These are phyloP conservation scores for Tokudaia tokunoshimensis DNA, from an alignment of 2,797 vertebrate species.

Conservation along the genomic window DNA sequence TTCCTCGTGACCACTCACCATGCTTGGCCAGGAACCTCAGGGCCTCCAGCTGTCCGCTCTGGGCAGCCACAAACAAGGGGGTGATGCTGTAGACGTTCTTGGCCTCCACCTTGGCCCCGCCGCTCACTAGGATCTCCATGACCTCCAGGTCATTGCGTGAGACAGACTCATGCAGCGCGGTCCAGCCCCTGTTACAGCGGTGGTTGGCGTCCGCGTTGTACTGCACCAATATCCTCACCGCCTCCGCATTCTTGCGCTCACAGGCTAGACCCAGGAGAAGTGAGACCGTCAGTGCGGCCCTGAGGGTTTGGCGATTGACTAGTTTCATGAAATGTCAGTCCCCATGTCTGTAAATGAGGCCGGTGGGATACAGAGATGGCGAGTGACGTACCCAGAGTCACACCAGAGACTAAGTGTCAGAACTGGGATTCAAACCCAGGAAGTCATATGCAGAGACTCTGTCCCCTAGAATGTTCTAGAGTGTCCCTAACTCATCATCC, in stretches of 20 bases:
- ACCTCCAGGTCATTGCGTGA: constrained; percentile 92
- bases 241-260: constrained; percentile 91
- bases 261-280: constrained; percentile 90
- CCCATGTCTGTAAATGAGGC: not conserved
- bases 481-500: not conserved
- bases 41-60: constrained; percentile 92
- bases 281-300: not conserved
- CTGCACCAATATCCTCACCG: constrained; percentile 91
- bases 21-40: constrained; percentile 92
- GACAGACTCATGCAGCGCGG: constrained; percentile 95
- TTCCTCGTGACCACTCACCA: constrained; percentile 87
- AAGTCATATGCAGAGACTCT: not conserved
- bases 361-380: not conserved
- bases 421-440: constrained; percentile 9
- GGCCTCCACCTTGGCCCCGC: constrained; percentile 93
- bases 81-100: constrained; percentile 93
- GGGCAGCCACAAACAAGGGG: constrained; percentile 95
- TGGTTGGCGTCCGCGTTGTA: constrained; percentile 94
- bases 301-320: not conserved
- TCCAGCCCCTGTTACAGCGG: constrained; percentile 95
- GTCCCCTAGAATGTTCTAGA: not conserved
- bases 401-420: not conserved
- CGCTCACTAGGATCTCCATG: constrained; percentile 92
- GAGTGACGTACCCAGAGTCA: not conserved
- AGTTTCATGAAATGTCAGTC: not conserved